These are phyloP conservation scores for Melitaea cinxia DNA, from an alignment of 1,140 invertebrate genomes.

Conservation along the genomic window DNA sequence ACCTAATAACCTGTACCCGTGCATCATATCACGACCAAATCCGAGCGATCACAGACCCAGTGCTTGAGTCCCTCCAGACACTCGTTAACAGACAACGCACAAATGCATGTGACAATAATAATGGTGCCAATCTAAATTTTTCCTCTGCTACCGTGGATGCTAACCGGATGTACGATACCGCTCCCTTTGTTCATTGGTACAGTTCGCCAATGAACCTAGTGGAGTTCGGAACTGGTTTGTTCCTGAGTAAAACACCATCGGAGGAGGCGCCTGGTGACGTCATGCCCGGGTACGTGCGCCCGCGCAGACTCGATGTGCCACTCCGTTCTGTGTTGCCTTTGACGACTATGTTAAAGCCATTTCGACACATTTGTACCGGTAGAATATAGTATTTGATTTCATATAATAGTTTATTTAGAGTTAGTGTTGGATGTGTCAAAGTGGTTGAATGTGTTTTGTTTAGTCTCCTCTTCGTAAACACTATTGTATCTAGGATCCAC, in stretches of 20 bases:
- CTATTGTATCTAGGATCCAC: constrained; percentile 58
- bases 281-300: constrained; percentile 76
- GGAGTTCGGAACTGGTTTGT: constrained; percentile 92
- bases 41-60: background rate
- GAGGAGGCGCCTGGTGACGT: constrained; percentile 85
- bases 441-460: constrained; percentile 51
- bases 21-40: background rate
- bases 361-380: constrained; percentile 15
- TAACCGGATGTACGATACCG: constrained; percentile 56
- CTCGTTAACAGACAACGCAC: constrained; percentile 4
- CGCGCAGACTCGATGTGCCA: constrained; percentile 58
- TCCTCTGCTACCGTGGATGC: constrained; percentile 76
- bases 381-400: too few species aligned
- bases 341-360: constrained; percentile 36
- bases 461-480: constrained; percentile 54
- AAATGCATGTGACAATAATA: constrained; percentile 39
- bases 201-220: constrained; percentile 95
- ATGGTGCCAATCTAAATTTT: constrained; percentile 70
- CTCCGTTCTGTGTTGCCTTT: constrained; percentile 61
- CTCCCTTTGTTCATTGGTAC: constrained; percentile 56
- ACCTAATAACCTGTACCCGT: background rate
- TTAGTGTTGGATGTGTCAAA: constrained; percentile 35
- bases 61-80: constrained; percentile 4
- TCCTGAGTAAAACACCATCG: constrained; percentile 92
- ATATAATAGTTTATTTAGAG: too few species aligned